Base-by-base conservation (phyloP, 1,140 invertebrate genomes). In the Lasioglossum albipes region DNA sequence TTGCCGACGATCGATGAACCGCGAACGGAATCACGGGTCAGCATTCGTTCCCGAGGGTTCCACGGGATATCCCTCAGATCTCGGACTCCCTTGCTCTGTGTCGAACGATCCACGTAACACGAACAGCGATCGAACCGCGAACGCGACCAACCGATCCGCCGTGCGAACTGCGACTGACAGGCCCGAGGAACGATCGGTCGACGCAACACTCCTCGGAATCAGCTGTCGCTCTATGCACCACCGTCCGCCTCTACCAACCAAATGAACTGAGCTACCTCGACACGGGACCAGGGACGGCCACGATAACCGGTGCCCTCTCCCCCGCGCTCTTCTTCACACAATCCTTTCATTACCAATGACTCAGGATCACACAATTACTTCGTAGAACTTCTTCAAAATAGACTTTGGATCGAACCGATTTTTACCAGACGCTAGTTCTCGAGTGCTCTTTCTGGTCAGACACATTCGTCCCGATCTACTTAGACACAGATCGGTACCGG, bases 201-300 rank as follows among this genome's bases (percentile, higher is more conserved):
- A 73, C 82, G 59, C 75, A 64, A 78, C 69, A 80, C 82, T 59
- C 70, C 73, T 76, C 66, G 67, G 81, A 83, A 88, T 89, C 88
- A 89, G 88, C 88, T 89, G 88, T 89, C 82, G 71, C 20, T 70
- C 73, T 82, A 71, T 84, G 54, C 75, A 84, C 86, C 73, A 68
- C 73, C 75, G 78, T 71, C 72, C 81, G 78, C 79, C 82, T 81
- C 79, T 74, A 22, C 70, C 68, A 75, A 84, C 78, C 70, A 76
- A 88, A 79, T 85, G 76, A 87, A 78, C 67, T 68, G 64, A 86
- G 65, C 86, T 86, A 76, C 70, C 9, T 65, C 71, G 62, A 49
- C 66, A 69, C 76, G 74, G 61, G 22, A 42, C 67, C 84, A 84
- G 86, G 76, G 64, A 71, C 82, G 84, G 12, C 54, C 4, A 12